These are phyloP conservation scores for Apamea anceps DNA, from an alignment of 2,888 invertebrate species.

Conservation along the genomic window DNA sequence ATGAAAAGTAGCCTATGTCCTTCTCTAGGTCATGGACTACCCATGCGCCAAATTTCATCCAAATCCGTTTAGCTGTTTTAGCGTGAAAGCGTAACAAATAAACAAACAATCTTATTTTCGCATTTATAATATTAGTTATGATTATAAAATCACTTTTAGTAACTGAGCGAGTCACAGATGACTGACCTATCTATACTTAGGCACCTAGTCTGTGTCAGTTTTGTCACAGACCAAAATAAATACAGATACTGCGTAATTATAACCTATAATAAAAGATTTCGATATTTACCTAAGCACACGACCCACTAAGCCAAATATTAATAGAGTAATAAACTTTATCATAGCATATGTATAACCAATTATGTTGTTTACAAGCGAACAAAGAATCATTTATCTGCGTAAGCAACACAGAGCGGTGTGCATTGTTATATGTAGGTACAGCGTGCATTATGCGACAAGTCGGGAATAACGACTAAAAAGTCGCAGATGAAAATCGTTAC, in stretches of 20 bases:
- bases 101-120: too few species aligned
- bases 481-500: not conserved
- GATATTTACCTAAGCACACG: not conserved
- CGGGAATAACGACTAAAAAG: not conserved
- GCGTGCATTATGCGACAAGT: constrained; percentile 5
- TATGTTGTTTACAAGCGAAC: constrained; percentile 38
- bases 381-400: constrained; percentile 53
- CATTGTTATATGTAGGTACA: not conserved
- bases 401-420: constrained; percentile 20
- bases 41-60: too few species aligned
- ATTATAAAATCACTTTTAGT: not conserved
- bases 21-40: too few species aligned
- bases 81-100: too few species aligned
- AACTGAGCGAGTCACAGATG: not conserved
- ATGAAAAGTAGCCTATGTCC: too few species aligned
- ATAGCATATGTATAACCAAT: constrained; percentile 20
- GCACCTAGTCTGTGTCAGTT: not conserved
- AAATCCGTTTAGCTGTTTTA: too few species aligned
- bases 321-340: constrained; percentile 30
- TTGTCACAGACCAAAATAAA: not conserved
- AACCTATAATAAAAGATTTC: not conserved
- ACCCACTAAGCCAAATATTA: constrained; percentile 10
- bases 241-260: constrained; percentile 9
- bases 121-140: not conserved
- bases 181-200: not conserved